Conservation (phyloP, 2,113 vertebrate species). For the Lonchura striata region DNA sequence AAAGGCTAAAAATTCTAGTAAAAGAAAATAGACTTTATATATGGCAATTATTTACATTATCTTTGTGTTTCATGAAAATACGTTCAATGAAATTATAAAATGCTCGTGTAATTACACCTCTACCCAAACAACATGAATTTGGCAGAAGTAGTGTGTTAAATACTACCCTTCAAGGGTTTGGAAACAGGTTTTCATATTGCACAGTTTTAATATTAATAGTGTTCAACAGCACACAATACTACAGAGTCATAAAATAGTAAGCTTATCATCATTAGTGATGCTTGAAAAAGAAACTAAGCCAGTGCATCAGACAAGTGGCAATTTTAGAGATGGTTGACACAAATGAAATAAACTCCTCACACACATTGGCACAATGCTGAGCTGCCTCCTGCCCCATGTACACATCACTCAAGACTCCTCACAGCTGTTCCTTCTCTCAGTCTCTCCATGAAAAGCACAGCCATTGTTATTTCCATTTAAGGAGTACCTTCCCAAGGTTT, state of each 20-base stretch:
- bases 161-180: not conserved
- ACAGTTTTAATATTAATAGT: not conserved
- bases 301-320: not conserved
- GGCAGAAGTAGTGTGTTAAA: not conserved
- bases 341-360: not conserved
- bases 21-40: constrained; percentile 45
- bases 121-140: not conserved
- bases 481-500: not conserved
- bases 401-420: not conserved
- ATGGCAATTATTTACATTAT: not conserved
- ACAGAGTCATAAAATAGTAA: not conserved
- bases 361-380: not conserved
- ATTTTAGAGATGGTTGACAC: not conserved
- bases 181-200: constrained; percentile 34
- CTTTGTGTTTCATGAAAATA: not conserved
- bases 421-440: not conserved
- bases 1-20: constrained; percentile 28
- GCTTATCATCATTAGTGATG: not conserved
- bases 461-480: not conserved
- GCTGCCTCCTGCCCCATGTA: not conserved
- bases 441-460: not conserved
- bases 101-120: not conserved
- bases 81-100: not conserved
- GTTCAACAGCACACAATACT: not conserved
- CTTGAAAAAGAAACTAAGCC: not conserved